Evolutionary conservation across 2,113 vertebrate genomes (phyloP), one percentile per base, ranked within the genome.

Genomic region (Myotis lucifugus): DNA sequence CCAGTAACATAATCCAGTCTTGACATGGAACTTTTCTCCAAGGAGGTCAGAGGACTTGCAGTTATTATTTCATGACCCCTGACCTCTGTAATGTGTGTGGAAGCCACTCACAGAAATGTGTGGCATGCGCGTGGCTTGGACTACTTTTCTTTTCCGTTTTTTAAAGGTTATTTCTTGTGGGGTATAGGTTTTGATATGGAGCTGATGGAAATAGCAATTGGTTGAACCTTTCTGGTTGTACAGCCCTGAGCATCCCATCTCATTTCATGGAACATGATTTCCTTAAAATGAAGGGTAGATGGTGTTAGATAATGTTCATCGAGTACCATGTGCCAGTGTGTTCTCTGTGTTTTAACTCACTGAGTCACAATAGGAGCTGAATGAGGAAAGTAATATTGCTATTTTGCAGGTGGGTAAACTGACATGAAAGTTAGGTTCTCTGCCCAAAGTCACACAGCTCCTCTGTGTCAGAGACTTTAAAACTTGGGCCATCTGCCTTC

Each of bases 101-200:
- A 69, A 59, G 42, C 13, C 11, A 1, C 14, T 14, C 46, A 17
- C 48, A 70, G 67, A 59, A 13, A 15, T 2, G 0, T 1, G 9
- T n/a, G 42, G 37, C 32, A 2, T 5, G 18, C 5, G 0, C 0
- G 0, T 5, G 34, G 59, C 61, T 81, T 19, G 2, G 14, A 8
- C 8, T 64, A 25, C 18, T 84, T 79, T 37, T 46, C 76, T 52
- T 86, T 21, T 66, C 40, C 32, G 3, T n/a, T 64, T 82, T 85
- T n/a, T 21, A 81, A 77, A 84, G 54, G 17, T 69, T 11, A 69
- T 83, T 61, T 23, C 67, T 84, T 37, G 14, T 6, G 42, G 52
- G 14, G 19, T 40, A 3, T 25, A 2, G 29, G 37, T 40, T 18
- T 48, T 2, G 29, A 2, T 4, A 1, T 18, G 48, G 23, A 73